phyloP scores from a whole-genome alignment of 92 coral and sea anemone species.

The Isaurus tuberculatus region DNA sequence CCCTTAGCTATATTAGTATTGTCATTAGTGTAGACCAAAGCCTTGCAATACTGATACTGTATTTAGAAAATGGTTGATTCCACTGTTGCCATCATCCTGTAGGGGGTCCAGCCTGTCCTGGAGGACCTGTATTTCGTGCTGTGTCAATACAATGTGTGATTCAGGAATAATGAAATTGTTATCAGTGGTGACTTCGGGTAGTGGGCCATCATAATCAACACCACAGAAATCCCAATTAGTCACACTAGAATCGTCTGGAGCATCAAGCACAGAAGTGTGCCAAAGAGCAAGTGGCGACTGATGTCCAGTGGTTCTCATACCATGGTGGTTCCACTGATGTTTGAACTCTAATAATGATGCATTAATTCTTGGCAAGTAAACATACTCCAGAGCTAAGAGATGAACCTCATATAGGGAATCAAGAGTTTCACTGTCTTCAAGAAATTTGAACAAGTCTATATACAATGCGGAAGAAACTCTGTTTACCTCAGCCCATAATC shows the following conservation, averaged over 20 bases:
- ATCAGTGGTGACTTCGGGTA: slow-evolving; percentile 50
- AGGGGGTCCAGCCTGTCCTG: slow-evolving; percentile 46
- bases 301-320: slow-evolving; percentile 60
- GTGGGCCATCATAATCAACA: slow-evolving; percentile 59
- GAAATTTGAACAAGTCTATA: slow-evolving; percentile 50
- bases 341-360: slow-evolving; percentile 65
- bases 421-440: slow-evolving; percentile 60
- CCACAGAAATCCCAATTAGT: slow-evolving; percentile 52
- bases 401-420: slow-evolving; percentile 62
- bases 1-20: slow-evolving; percentile 39
- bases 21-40: slow-evolving; percentile 34
- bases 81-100: slow-evolving; percentile 50
- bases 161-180: slow-evolving; percentile 55
- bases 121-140: slow-evolving; percentile 42
- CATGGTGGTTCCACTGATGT: slow-evolving; percentile 78
- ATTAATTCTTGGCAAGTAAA: slow-evolving; percentile 62
- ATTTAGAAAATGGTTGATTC: slow-evolving; percentile 41
- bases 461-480: slow-evolving; percentile 48
- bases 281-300: slow-evolving; percentile 67
- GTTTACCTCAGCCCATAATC: slow-evolving; percentile 61
- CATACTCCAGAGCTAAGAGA: slow-evolving; percentile 60
- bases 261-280: slow-evolving; percentile 41
- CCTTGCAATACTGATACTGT: slow-evolving; percentile 41
- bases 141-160: slow-evolving; percentile 49
- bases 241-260: slow-evolving; percentile 45